Base-by-base conservation (phyloP, 2,113 vertebrate genomes). In the Brevimyrus niger region DNA sequence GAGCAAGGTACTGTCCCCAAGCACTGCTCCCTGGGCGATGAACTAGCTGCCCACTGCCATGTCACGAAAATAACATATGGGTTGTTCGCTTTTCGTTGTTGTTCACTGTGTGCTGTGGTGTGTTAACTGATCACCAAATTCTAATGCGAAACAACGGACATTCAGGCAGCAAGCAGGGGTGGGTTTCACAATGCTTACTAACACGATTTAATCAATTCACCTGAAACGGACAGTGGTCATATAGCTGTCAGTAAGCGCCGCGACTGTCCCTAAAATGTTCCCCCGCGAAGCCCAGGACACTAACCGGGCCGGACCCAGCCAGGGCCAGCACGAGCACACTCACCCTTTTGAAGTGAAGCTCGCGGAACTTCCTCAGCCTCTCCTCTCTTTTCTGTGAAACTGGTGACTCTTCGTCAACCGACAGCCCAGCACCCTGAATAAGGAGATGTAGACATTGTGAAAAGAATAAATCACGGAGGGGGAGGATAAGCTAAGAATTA, bases 311-410 rank as follows among this genome's bases (percentile, higher is more conserved):
- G 73, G 35, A 38, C 35, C 73, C 15, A 31, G 31, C 84, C 46
- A n/a, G 8, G 1, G 51, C 51, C 51, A 55, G 46, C 23, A 47
- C 11, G n/a, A n/a, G 13, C 27, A 8, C 35, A 88, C 94, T 93
- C 88, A 99, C 98, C 94, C 97, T 96, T 93, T 97, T 98, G 89
- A 99, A 93, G 90, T 98, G 98, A 0, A 99, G 94, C 92, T 99
- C 98, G 27, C 98, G 92, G 92, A 99, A 98, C 87, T 96, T 97
- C 1, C 97, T 94, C 21, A 99, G 94, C 31, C 97, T 95, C 17
- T 94, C 96, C 89, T 98, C 97, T 91, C 97, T 96, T 90, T 97
- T 97, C 91, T 95, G 92, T 9, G 94, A 95, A 0, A 94, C 91
- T 1, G 47, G 1, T 2, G 84, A 61, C 48, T 94, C 94, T 42